Conservation (phyloP, 1,140 invertebrate species). For the Drosophila sechellia region DNA sequence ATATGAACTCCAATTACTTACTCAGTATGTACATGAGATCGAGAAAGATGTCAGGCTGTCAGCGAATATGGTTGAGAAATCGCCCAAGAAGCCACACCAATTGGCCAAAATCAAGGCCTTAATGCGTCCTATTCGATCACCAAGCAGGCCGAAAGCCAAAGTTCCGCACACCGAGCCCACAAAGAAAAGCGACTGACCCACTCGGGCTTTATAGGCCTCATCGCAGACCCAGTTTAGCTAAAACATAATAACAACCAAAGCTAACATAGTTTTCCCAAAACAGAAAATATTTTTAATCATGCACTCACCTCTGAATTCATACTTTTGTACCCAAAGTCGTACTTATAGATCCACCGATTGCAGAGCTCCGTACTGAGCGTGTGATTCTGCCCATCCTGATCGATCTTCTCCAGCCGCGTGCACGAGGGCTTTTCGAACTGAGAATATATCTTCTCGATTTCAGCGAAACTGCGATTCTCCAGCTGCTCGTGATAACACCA, state of each 20-base stretch:
- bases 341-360: constrained; percentile 85
- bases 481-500: constrained; percentile 82
- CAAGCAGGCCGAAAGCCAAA: constrained; percentile 86
- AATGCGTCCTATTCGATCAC: constrained; percentile 86
- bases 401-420: constrained; percentile 47
- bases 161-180: constrained; percentile 86
- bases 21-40: constrained; percentile 87
- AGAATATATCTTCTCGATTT: constrained; percentile 59
- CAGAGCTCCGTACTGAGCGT: constrained; percentile 66
- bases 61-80: constrained; percentile 85
- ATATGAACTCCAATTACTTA: constrained; percentile 55
- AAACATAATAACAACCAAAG: neutral
- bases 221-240: constrained; percentile 87
- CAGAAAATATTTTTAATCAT: no score
- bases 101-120: constrained; percentile 86
- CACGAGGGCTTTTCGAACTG: constrained; percentile 60
- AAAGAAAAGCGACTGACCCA: constrained; percentile 87
- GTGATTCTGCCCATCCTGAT: constrained; percentile 27
- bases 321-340: constrained; percentile 85
- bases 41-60: constrained; percentile 84
- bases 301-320: constrained; percentile 86
- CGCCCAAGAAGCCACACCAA: constrained; percentile 85
- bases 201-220: constrained; percentile 85
- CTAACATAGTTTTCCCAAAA: no score
- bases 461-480: constrained; percentile 51